Evolutionary conservation across 2,888 invertebrate genomes (phyloP).

Genomic region (Eutolmus rufibarbis): DNA sequence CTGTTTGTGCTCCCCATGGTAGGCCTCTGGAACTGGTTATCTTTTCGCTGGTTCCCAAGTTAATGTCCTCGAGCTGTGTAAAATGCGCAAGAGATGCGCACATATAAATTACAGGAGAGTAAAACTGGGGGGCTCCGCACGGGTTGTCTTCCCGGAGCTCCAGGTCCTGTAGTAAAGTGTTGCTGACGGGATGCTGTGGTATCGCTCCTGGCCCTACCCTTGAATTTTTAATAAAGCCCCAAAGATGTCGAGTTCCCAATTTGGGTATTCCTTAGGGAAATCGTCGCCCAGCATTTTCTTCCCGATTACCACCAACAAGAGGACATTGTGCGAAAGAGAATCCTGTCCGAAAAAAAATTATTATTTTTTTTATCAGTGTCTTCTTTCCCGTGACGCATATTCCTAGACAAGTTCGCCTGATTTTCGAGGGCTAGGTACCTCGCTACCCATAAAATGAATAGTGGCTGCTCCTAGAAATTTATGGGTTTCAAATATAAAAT

Average conservation of each 20-base stretch:
- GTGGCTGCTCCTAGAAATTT: background rate
- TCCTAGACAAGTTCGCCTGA: background rate
- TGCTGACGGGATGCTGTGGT: background rate
- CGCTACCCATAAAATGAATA: background rate
- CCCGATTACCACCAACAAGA: background rate
- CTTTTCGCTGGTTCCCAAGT: background rate
- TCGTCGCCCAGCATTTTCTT: background rate
- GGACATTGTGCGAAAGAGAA: background rate
- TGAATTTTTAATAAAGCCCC: background rate
- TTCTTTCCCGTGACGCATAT: background rate
- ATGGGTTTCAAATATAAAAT: background rate
- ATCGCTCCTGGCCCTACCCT: background rate
- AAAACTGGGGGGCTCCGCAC: background rate
- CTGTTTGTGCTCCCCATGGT: background rate
- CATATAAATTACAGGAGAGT: background rate
- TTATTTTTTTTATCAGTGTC: background rate
- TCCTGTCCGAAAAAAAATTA: background rate
- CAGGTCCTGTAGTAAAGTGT: background rate
- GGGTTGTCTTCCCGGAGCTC: background rate
- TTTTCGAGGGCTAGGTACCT: background rate
- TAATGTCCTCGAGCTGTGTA: background rate
- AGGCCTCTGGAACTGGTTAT: background rate
- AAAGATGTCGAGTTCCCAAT: background rate
- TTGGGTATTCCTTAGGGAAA: background rate
- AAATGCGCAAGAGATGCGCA: slow-evolving; percentile 10